A percentile compares a stretch with the other conserved stretches of the same genome.
Evolutionary conservation across 2,113 vertebrate genomes (phyloP).

Genomic region (Oreochromis tanganicae): DNA sequence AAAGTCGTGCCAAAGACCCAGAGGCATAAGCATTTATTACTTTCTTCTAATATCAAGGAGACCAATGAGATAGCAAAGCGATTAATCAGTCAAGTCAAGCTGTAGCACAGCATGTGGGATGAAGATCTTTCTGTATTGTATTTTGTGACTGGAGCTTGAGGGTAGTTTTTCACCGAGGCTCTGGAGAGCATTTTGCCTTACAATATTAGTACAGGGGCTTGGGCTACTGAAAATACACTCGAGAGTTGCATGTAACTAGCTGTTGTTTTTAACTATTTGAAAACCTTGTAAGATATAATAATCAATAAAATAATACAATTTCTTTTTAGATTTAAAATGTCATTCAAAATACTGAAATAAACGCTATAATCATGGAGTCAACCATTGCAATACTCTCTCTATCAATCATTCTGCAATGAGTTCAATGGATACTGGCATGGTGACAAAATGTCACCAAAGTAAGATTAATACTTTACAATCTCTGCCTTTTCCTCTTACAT

Average conservation of each 20-base stretch:
- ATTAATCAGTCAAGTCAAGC: constrained; percentile 52
- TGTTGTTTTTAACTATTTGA: not conserved
- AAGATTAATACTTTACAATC: not conserved
- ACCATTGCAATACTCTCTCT: not conserved
- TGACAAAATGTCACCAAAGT: not conserved
- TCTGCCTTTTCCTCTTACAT: not conserved
- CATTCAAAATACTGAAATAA: not conserved
- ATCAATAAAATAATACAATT: not conserved
- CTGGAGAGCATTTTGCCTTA: constrained; percentile 7
- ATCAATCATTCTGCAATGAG: not conserved
- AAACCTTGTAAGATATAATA: not conserved
- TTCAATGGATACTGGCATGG: not conserved
- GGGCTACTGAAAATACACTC: not conserved
- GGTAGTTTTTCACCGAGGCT: constrained; percentile 5
- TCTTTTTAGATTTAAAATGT: not conserved
- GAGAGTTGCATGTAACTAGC: not conserved
- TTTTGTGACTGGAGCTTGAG: constrained; percentile 21
- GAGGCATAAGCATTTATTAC: constrained; percentile 52
- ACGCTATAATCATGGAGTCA: not conserved
- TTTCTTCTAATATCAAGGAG: constrained; percentile 48
- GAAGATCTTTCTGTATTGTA: constrained; percentile 13
- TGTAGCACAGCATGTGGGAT: constrained; percentile 14
- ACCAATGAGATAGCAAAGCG: constrained; percentile 37
- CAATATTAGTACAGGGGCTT: not conserved
- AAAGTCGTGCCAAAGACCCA: constrained; percentile 8